Evolutionary conservation across 2,113 vertebrate species (phyloP).

Genomic region (Trogon melanurus): DNA sequence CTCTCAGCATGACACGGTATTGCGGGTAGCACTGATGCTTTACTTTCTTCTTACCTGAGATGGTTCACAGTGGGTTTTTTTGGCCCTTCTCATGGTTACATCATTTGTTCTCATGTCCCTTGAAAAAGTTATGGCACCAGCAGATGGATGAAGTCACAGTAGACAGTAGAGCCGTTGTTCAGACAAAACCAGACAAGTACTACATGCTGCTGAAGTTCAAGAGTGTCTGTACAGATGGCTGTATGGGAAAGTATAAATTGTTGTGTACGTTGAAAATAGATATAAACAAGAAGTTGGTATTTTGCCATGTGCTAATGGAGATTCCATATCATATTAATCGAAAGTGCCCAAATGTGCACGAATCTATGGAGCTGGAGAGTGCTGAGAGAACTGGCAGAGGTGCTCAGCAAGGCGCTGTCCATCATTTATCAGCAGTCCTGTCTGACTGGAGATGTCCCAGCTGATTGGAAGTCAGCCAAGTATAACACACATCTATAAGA

Average conservation of each 20-base stretch:
- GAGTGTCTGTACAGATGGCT: background rate
- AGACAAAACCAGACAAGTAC: background rate
- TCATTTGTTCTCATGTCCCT: background rate
- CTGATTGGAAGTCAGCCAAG: too few relatives aligned
- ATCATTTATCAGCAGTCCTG: too few relatives aligned
- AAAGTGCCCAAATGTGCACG: background rate
- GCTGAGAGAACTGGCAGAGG: too few relatives aligned
- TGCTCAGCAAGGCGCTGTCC: too few relatives aligned
- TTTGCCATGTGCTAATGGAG: constrained; percentile 6
- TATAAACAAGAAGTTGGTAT: background rate
- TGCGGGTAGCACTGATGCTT: background rate
- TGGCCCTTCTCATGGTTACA: background rate
- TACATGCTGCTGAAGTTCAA: background rate
- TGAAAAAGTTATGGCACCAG: background rate
- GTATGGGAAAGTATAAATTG: background rate
- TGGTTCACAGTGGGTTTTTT: background rate
- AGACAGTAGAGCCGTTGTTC: background rate
- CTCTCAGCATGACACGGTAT: background rate
- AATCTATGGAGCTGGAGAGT: too few relatives aligned
- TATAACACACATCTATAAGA: too few relatives aligned
- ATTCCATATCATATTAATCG: background rate
- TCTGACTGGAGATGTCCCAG: too few relatives aligned
- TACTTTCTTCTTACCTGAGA: background rate
- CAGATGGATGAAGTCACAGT: background rate
- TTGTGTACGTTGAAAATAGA: background rate